Evolutionary conservation across 2,888 invertebrate genomes (phyloP), one percentile per base, ranked within the genome.

Genomic region (Koerneria pararmatus): DNA sequence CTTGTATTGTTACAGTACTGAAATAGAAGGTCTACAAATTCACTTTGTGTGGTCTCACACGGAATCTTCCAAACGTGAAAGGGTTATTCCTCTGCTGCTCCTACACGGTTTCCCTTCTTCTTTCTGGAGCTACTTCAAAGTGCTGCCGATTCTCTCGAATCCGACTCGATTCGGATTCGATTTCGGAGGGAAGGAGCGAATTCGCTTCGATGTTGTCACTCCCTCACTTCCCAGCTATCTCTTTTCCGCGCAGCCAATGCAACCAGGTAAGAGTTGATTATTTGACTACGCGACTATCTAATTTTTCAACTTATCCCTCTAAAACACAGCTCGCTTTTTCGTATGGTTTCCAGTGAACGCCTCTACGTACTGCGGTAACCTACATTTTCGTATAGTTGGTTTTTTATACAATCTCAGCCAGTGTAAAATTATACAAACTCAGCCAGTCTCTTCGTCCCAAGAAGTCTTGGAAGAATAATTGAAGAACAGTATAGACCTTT

Each of bases 101-200:
- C 34, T 78, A 15, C 78, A 78, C 57, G 78, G 76, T 22, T 78
- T 74, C 62, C 75, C 76, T 15, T 72, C 72, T 49, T 69, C 72
- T 24, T 77, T 74, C 54, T 78, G 77, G 77, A 75, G 77, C 65
- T 78, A 76, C 60, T 78, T 73, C 71, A 78, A 78, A 53, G 73
- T 71, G 8, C 70, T 76, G 41, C 78, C 78, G 29, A 67, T 78
- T 53, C 69, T 78, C 2, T 69, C 76, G 1, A 78, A 78, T 66
- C 78, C 78, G 31, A 53, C 69, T 3, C 68, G 78, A 37, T 73
- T 76, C 67, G 77, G 76, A 11, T 78, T 73, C 62, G 78, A 78
- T 32, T 78, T 78, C 34, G 78, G 77, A 2, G 73, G 71, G 15
- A 69, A 70, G 5, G 69, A 70, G 27, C 22, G 69, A 1, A 70